Evolutionary conservation across 1,140 invertebrate species (phyloP).

Genomic region (Prorops nasuta): DNA sequence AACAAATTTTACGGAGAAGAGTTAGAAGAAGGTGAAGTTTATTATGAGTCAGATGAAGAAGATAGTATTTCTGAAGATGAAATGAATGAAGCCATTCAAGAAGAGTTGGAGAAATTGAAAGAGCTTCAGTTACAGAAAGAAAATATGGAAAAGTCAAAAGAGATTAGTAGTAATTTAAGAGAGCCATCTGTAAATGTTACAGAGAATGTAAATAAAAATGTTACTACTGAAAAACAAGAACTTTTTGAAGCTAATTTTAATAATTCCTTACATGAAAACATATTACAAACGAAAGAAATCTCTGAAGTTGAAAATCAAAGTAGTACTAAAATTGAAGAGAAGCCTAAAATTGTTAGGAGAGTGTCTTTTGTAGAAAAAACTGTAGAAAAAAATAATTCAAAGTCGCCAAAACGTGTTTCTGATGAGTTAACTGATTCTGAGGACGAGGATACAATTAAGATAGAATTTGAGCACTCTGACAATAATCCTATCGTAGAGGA

Average conservation of each 20-base stretch:
- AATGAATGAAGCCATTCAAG: constrained; percentile 14
- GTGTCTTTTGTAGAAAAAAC: constrained; percentile 34
- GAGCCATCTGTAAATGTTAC: background rate
- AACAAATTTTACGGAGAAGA: constrained; percentile 26
- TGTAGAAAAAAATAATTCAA: too few relatives aligned
- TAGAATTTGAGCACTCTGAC: constrained; percentile 39
- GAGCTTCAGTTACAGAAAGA: constrained; percentile 6
- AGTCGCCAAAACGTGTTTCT: too few relatives aligned
- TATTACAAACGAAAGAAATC: too few relatives aligned
- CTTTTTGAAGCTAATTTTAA: too few relatives aligned
- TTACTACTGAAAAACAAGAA: background rate
- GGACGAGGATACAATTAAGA: constrained; percentile 28
- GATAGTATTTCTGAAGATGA: constrained; percentile 17
- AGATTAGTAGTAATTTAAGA: constrained; percentile 10
- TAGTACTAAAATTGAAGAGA: too few relatives aligned
- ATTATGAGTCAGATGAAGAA: constrained; percentile 29
- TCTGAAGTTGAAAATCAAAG: too few relatives aligned
- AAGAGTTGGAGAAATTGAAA: constrained; percentile 17
- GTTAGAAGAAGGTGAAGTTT: constrained; percentile 23
- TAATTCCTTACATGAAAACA: too few relatives aligned
- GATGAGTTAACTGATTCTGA: constrained; percentile 13
- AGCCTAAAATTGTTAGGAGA: too few relatives aligned
- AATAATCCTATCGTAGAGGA: constrained; percentile 1
- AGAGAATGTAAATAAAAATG: background rate
- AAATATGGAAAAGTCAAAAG: too few relatives aligned